Base-by-base conservation (phyloP, 2,113 vertebrate species). In the Pristiophorus japonicus region DNA sequence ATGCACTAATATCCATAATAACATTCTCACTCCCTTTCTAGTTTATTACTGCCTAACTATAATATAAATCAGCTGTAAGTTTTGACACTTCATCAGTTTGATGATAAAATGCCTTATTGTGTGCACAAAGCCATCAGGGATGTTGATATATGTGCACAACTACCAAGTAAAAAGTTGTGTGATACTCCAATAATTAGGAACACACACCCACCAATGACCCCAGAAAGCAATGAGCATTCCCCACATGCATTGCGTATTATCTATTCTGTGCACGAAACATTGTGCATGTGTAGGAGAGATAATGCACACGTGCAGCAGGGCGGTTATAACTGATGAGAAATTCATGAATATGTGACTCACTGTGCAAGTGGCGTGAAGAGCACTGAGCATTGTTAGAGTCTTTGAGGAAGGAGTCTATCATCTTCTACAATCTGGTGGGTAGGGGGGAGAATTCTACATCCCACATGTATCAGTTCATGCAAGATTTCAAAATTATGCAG, bases 1-100 rank as follows among this genome's bases (percentile, higher is more conserved):
- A 90, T 11, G 47, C 51, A 34, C 0, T 12, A 90, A 90, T 12
- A 12, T 7, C 47, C 16, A 14, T 20, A 42, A 81, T 42, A 81
- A 38, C 14, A 4, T 30, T 90, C 27, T 30, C 85, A 34, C 8
- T 4, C 14, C 16, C 14, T 84, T 88, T 55, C 47, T 55, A 55
- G 14, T 59, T 51, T 30, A 90, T 90, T 59, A 59, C 12, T 59
- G 27, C 30, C 27, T 2, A 34, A 59, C 55, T 30, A 12, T 90
- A 47, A 85, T 2, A 85, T 47, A 85, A 4, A 24, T 47, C 38
- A 22, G 38, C 6, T 42, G 30, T 90, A 30, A 27, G 51, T 90
- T 90, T 90, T 90, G 55, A 90, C n/a, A 88, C 87, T 34, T 88
- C 27, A 51, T 59, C 51, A 90, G 24, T 27, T 55, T 90, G 87